Base-by-base conservation (phyloP, 2,113 vertebrate genomes). In the Toxotes jaculatrix region DNA sequence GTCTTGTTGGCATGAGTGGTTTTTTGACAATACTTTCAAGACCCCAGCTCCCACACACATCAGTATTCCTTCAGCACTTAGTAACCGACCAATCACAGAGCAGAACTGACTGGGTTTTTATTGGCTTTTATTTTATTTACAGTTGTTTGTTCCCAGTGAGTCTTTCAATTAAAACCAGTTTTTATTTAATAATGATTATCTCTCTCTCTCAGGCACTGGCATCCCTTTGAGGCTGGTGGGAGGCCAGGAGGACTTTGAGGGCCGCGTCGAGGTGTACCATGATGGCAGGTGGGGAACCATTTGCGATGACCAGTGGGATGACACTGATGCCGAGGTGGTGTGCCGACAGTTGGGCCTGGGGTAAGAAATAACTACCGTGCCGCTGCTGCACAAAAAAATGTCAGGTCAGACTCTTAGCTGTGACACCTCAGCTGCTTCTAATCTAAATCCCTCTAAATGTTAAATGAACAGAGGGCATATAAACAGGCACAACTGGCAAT, bases 241-340 rank as follows among this genome's bases (percentile, higher is more conserved):
- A 56, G 96, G 96, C 5, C 90, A 95, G 87, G 96, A 96, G 82
- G 93, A 92, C 49, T 97, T 96, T 86, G 96, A 97, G 83, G 97
- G 97, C 0, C 93, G 96, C 19, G 94, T 97, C 27, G 96, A 97
- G 83, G 95, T 97, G 55, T 97, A 96, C 87, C 93, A 94, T 14
- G 76, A 93, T 0, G 95, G 95, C 75, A 91, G 82, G 36, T 97
- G 97, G 97, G 97, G 96, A 45, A 95, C 96, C 55, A 92, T 97
- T 76, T 97, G 97, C 75, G 95, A 96, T 5, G 95, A 97, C 85
- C 94, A 94, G 32, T 97, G 96, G 96, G 96, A 97, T 0, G 93
- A 96, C 82, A 87, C 87, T 14, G 96, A 97, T 77, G 96, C 96
- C n/a, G 96, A 96, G 84, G 96, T 97, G 67, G 95, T 97, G 74